phyloP scores from a whole-genome alignment of 2,888 invertebrate species.

The Meliscaeva auricollis region DNA sequence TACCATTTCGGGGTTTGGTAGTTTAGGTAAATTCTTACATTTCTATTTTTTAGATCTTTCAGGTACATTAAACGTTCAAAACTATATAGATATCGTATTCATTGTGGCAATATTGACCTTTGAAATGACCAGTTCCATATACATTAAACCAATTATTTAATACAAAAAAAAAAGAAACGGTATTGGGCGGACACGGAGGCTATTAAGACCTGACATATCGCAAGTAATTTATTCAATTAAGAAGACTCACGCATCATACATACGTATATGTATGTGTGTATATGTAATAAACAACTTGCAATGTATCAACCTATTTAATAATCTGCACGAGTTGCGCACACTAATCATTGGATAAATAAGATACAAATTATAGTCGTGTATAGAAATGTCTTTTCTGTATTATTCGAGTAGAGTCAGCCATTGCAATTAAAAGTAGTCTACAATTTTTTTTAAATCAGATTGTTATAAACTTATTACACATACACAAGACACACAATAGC shows the following conservation, averaged over 20 bases:
- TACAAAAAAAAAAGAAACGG: slow-evolving; percentile 35
- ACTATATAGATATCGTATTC: neutral
- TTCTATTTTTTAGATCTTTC: too few relatives aligned
- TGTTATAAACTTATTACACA: too few relatives aligned
- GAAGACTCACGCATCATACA: slow-evolving; percentile 9
- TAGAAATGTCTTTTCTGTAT: too few relatives aligned
- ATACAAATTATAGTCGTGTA: neutral
- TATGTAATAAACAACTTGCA: neutral
- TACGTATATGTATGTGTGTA: neutral
- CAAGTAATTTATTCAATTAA: slow-evolving; percentile 54
- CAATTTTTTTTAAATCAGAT: too few relatives aligned
- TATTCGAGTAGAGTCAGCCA: too few relatives aligned
- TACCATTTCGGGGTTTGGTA: too few relatives aligned
- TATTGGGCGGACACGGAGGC: slow-evolving; percentile 26
- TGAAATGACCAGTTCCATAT: slow-evolving; percentile 40
- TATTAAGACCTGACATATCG: slow-evolving; percentile 24
- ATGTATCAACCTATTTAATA: slow-evolving; percentile 34
- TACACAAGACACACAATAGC: too few relatives aligned
- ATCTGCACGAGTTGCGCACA: slow-evolving; percentile 45
- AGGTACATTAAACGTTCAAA: too few relatives aligned
- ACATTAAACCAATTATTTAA: slow-evolving; percentile 56
- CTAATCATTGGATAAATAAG: slow-evolving; percentile 19
- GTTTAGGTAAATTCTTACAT: too few relatives aligned
- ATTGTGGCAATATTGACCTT: slow-evolving; percentile 35
- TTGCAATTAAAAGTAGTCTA: too few relatives aligned